phyloP scores from a whole-genome alignment of 2,888 invertebrate genomes.

The Hyposoter dolosus region DNA sequence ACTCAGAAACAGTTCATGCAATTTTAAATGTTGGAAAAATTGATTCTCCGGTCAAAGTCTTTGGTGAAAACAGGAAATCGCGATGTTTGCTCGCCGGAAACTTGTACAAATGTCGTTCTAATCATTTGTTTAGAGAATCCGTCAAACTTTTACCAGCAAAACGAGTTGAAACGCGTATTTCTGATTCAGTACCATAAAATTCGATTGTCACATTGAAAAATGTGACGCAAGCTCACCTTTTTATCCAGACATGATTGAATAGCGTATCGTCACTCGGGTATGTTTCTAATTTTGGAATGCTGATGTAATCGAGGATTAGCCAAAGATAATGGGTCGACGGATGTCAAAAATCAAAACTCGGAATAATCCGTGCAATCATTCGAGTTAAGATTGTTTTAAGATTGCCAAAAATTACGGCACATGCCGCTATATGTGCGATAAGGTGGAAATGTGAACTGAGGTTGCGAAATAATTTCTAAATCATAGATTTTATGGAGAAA shows the following conservation, averaged over 20 bases:
- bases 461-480: background rate
- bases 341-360: slow-evolving; percentile 37
- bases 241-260: background rate
- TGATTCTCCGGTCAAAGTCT: background rate
- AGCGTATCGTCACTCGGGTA: slow-evolving; percentile 25
- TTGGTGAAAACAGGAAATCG: background rate
- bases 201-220: background rate
- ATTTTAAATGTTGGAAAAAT: background rate
- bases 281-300: slow-evolving; percentile 45
- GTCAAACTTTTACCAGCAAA: background rate
- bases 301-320: slow-evolving; percentile 52
- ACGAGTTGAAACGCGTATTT: background rate
- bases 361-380: background rate
- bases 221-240: background rate
- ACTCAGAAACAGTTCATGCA: background rate
- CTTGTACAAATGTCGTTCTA: background rate
- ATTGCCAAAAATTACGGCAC: background rate
- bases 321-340: slow-evolving; percentile 33
- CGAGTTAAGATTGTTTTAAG: background rate
- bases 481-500: background rate
- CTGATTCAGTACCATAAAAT: background rate
- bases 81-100: background rate
- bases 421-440: background rate
- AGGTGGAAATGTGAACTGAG: background rate
- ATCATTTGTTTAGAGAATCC: background rate